These are phyloP conservation scores for Phycodurus eques DNA, from an alignment of 2,113 vertebrate genomes.

Conservation along the genomic window DNA sequence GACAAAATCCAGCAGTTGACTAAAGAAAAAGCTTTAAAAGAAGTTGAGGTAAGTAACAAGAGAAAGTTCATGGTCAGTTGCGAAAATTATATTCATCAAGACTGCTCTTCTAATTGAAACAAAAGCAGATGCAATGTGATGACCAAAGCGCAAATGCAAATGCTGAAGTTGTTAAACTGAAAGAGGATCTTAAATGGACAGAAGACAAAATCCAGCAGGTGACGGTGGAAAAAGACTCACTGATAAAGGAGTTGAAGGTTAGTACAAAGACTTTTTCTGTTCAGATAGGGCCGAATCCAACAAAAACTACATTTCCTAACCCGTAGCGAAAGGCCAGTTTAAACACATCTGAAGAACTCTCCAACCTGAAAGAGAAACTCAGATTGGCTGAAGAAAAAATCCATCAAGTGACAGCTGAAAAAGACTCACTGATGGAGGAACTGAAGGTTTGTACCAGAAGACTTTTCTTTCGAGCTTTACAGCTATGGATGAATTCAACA, in stretches of 20 bases:
- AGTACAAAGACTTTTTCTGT: neutral
- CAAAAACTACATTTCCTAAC: neutral
- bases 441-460: conserved; percentile 55
- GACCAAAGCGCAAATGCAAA: neutral
- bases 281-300: neutral
- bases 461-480: neutral
- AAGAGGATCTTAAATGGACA: neutral
- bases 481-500: neutral
- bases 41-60: neutral
- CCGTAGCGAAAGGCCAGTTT: neutral
- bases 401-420: conserved; percentile 77
- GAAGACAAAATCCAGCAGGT: neutral
- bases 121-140: neutral
- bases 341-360: neutral
- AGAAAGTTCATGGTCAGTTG: neutral
- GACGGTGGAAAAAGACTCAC: neutral
- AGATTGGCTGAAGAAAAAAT: conserved; percentile 55
- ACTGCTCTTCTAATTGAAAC: neutral
- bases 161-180: neutral
- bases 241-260: neutral
- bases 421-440: conserved; percentile 81
- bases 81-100: neutral
- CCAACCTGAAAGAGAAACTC: neutral
- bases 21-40: conserved; percentile 17
- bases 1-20: conserved; percentile 69